Base-by-base conservation (phyloP, 2,113 vertebrate genomes). In the Nycticorax nycticorax region DNA sequence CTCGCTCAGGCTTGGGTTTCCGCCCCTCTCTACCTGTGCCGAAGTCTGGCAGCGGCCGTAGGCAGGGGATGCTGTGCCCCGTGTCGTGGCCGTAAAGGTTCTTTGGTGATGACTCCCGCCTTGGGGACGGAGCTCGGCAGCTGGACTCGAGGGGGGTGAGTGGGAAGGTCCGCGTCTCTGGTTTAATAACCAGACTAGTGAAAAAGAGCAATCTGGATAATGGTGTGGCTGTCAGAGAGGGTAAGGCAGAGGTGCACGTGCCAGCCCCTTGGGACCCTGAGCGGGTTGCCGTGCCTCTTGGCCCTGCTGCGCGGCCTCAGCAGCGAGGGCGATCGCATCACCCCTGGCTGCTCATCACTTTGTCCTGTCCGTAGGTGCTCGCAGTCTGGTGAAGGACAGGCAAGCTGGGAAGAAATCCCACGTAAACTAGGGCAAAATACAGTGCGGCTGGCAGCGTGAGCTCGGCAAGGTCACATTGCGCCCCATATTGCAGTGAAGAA, bases 291-390 rank as follows among this genome's bases (percentile, higher is more conserved):
- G 6, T 21, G 30, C 35, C 37, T 45, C 45, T n/a, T 12, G 13
- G 30, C 7, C 5, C 50, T 0, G 3, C 41, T 15, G 28, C 57
- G 9, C 2, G 0, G 26, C n/a, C 56, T 50, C 62, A 14, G 47
- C 59, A 45, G 37, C 3, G 8, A 50, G 37, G 37, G 39, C 3
- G 6, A 24, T 13, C 2, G 3, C 5, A 4, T 50, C 50, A 14
- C 32, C 14, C 8, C 6, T 22, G 22, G 48, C 28, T 2, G 2
- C 60, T 68, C 1, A 0, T 30, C 6, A 1, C n/a, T 43, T 32
- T 15, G 13, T 57, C 33, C 37, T 2, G 0, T 37, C 66, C 1
- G 3, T 35, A 23, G 43, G 32, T 3, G 13, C 66, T 23, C 0
- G 1, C 7, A 24, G 50, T 13, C 26, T 14, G 37, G 19, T 0